A percentile compares a stretch with the other conserved stretches of the same genome.
phyloP scores from a whole-genome alignment of 1,140 invertebrate species.

The Eubasilissa regina region DNA sequence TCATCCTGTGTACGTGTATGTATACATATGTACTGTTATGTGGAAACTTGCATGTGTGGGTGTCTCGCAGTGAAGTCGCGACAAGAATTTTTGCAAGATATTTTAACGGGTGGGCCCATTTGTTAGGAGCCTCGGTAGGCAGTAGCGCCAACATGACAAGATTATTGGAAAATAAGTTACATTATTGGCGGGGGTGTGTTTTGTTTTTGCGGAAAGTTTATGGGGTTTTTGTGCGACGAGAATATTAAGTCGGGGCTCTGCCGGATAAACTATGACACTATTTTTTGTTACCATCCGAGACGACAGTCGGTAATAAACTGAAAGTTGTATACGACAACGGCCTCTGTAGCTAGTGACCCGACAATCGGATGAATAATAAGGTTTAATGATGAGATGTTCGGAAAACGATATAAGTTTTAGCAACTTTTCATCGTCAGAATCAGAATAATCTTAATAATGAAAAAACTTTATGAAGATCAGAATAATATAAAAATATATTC shows the following conservation, averaged over 20 bases:
- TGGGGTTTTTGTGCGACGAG: conserved; percentile 57
- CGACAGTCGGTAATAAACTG: not conserved
- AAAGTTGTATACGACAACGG: too few species aligned
- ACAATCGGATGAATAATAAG: too few species aligned
- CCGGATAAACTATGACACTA: conserved; percentile 30
- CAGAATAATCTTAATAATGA: too few species aligned
- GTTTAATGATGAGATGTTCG: too few species aligned
- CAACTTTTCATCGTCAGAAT: too few species aligned
- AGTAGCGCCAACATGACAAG: conserved; percentile 58
- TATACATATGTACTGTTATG: not conserved
- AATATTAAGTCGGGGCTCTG: conserved; percentile 54
- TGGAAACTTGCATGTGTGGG: conserved; percentile 13
- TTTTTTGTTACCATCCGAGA: conserved; percentile 10
- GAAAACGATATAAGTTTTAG: too few species aligned
- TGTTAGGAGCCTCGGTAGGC: conserved; percentile 52
- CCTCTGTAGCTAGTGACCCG: too few species aligned
- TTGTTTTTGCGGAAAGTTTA: conserved; percentile 57
- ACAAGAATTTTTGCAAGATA: conserved; percentile 60
- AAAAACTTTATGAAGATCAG: too few species aligned
- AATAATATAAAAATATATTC: too few species aligned
- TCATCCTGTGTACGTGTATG: not conserved
- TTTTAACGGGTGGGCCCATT: conserved; percentile 56
- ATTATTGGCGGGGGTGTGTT: conserved; percentile 57
- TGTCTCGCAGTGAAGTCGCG: conserved; percentile 52
- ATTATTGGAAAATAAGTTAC: conserved; percentile 61